Percentiles rank a stretch among this genome's conserved stretches.
phyloP scores from a whole-genome alignment of 2,797 vertebrate species.

The Mus caroli region DNA sequence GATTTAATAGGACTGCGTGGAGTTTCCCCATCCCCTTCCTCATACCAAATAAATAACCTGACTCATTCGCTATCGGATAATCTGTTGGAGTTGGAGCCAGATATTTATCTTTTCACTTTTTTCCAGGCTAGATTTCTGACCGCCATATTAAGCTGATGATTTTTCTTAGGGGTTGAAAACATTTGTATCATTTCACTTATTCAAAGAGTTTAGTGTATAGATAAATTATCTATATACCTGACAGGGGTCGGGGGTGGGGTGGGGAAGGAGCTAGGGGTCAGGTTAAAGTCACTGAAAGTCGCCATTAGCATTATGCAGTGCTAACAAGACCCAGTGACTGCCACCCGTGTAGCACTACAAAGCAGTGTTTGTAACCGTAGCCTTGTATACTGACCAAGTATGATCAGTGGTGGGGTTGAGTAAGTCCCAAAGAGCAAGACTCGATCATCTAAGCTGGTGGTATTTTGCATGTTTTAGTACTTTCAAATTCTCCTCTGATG shows the following conservation, averaged over 20 bases:
- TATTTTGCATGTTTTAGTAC: conserved; percentile 14
- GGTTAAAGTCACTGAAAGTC: background rate
- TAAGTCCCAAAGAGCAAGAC: background rate
- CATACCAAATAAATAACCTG: background rate
- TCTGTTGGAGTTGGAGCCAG: background rate
- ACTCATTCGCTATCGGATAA: background rate
- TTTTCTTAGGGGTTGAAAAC: conserved; percentile 35
- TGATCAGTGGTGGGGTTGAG: background rate
- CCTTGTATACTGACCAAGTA: background rate
- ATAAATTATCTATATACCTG: background rate
- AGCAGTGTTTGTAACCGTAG: background rate
- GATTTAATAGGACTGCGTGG: background rate
- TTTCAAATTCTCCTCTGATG: conserved; percentile 44
- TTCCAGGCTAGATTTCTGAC: conserved; percentile 7
- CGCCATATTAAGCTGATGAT: background rate
- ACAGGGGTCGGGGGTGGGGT: too few species aligned
- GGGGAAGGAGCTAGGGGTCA: background rate
- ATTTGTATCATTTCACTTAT: background rate
- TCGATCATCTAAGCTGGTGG: background rate
- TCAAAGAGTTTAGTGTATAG: background rate
- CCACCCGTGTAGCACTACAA: background rate
- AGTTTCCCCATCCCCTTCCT: background rate
- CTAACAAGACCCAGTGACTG: background rate
- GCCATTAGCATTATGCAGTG: background rate
- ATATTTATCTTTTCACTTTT: conserved; percentile 11